Base-by-base conservation (phyloP, 2,797 vertebrate genomes). In the Sebastolobus altivelis region DNA sequence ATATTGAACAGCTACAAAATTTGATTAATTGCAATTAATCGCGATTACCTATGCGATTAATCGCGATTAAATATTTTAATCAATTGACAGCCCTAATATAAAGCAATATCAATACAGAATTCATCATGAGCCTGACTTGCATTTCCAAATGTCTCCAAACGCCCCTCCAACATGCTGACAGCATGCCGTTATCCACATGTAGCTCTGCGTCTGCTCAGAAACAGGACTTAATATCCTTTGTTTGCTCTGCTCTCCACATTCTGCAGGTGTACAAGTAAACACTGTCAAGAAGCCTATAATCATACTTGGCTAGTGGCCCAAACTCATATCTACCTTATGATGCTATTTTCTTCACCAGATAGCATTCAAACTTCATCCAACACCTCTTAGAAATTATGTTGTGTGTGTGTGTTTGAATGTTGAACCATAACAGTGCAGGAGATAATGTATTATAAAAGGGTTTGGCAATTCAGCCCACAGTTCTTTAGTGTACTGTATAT, bases 231-330 rank as follows among this genome's bases (percentile, higher is more conserved):
- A 37, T 52, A 18, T 73, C 63, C 74, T 83, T 77, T 93, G 77
- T 91, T 92, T 91, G 82, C 81, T 88, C 79, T 84, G 68, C 72
- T 77, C 66, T 84, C 55, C 77, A 76, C 77, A 78, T 79, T 87
- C 58, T 87, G 83, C 88, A 91, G 88, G 83, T 88, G 87, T 33
- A 86, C 71, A 2, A 46, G 56, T 60, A 65, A 72, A 83, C 69
- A 67, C 52, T 74, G 80, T 81, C 70, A 52, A 46, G 52, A 77
- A 25, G 25, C 63, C 67, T 67, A 59, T 81, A 79, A 84, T 89
- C 59, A 74, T 38, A 83, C n/a, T 68, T 90, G 89, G 87, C 88
- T 58, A 22, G 18, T 2, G 31, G 80, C 79, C 87, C 63, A 71
- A 75, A 80, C 62, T 72, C 72, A 27, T 80, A 90, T 86, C 76